Percentiles rank a stretch among this genome's conserved stretches.
phyloP scores from a whole-genome alignment of 2,888 invertebrate genomes.

The Melinaea marsaeus region DNA sequence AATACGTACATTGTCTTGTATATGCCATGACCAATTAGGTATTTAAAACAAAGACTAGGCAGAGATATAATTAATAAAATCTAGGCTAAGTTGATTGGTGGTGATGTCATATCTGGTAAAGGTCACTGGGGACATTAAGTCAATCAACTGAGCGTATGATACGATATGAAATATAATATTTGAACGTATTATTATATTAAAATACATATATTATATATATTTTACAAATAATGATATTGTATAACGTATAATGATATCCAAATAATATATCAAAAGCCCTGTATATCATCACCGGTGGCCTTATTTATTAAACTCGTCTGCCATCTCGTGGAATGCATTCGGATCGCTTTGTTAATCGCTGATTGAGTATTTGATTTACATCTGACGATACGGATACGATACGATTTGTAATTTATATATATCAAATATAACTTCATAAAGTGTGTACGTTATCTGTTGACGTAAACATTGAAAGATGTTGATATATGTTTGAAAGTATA shows the following conservation, averaged over 20 bases:
- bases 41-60: slow-evolving; percentile 10
- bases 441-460: no score
- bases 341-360: slow-evolving; percentile 50
- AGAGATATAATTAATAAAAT: slow-evolving; percentile 31
- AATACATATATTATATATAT: background rate
- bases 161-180: slow-evolving; percentile 28
- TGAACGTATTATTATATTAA: background rate
- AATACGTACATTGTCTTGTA: background rate
- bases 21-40: background rate
- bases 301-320: slow-evolving; percentile 38
- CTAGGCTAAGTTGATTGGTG: slow-evolving; percentile 33
- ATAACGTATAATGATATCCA: background rate
- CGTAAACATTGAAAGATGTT: no score
- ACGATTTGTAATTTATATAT: slow-evolving; percentile 3
- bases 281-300: slow-evolving; percentile 32
- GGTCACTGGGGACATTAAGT: slow-evolving; percentile 58
- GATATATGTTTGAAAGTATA: no score
- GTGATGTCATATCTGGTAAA: slow-evolving; percentile 45
- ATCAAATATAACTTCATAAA: no score
- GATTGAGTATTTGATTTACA: slow-evolving; percentile 30
- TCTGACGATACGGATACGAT: slow-evolving; percentile 21
- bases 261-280: background rate
- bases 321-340: slow-evolving; percentile 36
- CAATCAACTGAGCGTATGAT: slow-evolving; percentile 50
- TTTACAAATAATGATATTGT: background rate